Evolutionary conservation across 1,140 invertebrate species (phyloP).

Genomic region (Plutomurus gul): DNA sequence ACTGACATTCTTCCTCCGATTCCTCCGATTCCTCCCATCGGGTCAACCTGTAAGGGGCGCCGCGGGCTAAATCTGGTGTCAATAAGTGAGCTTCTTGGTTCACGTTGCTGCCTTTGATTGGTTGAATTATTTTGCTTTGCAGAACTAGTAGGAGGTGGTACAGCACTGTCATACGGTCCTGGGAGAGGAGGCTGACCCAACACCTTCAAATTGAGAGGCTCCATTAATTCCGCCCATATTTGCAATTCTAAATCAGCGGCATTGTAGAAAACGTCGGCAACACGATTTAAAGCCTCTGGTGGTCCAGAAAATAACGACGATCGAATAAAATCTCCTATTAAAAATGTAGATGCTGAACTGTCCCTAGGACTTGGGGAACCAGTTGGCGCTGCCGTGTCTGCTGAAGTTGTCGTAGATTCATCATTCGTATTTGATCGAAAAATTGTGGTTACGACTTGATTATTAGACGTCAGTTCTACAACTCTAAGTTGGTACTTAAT

Average conservation of each 20-base stretch:
- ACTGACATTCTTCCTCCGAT: background rate
- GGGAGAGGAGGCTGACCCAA: conserved; percentile 36
- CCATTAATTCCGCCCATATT: conserved; percentile 40
- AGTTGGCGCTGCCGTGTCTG: background rate
- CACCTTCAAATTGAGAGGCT: conserved; percentile 37
- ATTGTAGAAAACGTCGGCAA: background rate
- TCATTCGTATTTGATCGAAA: background rate
- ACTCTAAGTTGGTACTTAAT: conserved; percentile 40
- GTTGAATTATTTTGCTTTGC: background rate
- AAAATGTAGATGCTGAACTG: conserved; percentile 34
- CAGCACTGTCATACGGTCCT: conserved; percentile 42
- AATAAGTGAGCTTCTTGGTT: background rate
- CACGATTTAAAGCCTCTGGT: background rate
- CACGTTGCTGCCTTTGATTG: background rate
- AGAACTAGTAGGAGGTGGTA: background rate
- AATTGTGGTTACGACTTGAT: conserved; percentile 30
- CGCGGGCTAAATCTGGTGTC: conserved; percentile 4
- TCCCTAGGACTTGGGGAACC: background rate
- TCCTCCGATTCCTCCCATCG: background rate
- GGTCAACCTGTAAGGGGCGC: background rate
- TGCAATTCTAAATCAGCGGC: conserved; percentile 29
- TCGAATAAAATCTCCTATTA: conserved; percentile 21
- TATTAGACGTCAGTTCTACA: conserved; percentile 35
- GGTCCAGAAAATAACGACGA: background rate
- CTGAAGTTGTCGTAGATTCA: background rate